Evolutionary conservation across 2,888 invertebrate genomes (phyloP), one percentile per base, ranked within the genome.

Genomic region (Hypomecis atomaria): DNA sequence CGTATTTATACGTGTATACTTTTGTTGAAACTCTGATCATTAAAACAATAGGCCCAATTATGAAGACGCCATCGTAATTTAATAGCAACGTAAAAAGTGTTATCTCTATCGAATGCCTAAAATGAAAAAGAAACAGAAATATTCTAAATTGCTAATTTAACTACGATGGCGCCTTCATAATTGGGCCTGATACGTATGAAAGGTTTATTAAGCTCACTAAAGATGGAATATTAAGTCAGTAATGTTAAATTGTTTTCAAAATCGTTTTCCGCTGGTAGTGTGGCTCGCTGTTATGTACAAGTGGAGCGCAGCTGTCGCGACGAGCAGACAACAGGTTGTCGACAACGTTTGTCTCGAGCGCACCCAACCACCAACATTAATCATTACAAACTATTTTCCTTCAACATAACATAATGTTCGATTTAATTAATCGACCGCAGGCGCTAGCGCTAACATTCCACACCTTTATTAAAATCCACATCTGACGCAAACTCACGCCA

Each of bases 261-360:
- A n/a, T 50, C 38, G 42, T 44, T 56, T 34, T 43, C 58, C 58
- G 74, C 69, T 71, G 71, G 69, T 66, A 73, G 68, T 75, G 55
- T 53, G 75, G 66, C 70, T 69, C 49, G 59, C 52, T 69, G 72
- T 70, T 65, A 65, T 56, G 62, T 78, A 76, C 88, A 87, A 90
- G 85, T 88, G 81, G 87, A 85, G 75, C 89, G 85, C 92, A 92
- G 92, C 92, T 92, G 92, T 87, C 87, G 82, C 71, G 88, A 89
- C 88, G 81, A 82, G 85, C 84, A 90, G 91, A 91, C 92, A 90
- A 88, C 92, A 91, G 90, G 90, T 90, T 90, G 92, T 87, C 86
- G 80, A 73, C 86, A 83, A 82, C 84, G 87, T 88, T 88, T 84
- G 88, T 87, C 83, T 86, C 79, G 78, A 64, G 73, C 66, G 79